Percentiles rank a stretch among this genome's conserved stretches.
Conservation (phyloP, 2,797 vertebrate species). For the Gallirallus australis region DNA sequence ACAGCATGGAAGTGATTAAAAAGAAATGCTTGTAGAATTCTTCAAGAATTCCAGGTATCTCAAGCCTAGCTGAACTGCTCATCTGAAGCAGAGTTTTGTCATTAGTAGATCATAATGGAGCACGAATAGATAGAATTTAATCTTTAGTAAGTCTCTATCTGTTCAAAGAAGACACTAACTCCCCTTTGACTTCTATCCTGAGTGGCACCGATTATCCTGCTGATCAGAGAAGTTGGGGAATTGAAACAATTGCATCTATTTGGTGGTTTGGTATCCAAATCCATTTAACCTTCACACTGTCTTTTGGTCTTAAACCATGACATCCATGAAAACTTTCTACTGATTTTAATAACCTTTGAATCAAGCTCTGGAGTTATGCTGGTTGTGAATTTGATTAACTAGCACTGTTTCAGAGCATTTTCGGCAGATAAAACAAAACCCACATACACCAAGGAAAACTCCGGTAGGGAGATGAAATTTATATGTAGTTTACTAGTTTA, state of each 20-base stretch:
- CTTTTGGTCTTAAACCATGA: not conserved
- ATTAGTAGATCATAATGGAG: not conserved
- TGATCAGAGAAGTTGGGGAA: fast-evolving
- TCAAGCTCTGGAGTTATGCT: not conserved
- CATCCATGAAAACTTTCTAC: not conserved
- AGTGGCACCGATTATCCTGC: not conserved
- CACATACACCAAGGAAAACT: not conserved
- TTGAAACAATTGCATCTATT: not conserved
- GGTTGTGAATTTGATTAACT: not conserved
- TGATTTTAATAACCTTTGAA: not conserved
- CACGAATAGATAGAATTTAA: not conserved
- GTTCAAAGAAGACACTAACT: not conserved
- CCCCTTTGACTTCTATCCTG: not conserved
- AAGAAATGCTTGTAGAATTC: not conserved
- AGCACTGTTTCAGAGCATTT: not conserved
- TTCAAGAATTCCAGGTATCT: not conserved
- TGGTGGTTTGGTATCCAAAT: not conserved
- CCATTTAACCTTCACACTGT: not conserved
- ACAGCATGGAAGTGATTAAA: not conserved
- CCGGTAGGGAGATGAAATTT: not conserved
- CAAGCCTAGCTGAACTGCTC: not conserved
- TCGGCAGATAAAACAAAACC: not conserved
- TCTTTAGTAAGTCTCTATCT: not conserved
- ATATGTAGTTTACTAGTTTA: not conserved
- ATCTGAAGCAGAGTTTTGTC: not conserved